Base-by-base conservation (phyloP, 2,797 vertebrate genomes). In the Antrozous pallidus region DNA sequence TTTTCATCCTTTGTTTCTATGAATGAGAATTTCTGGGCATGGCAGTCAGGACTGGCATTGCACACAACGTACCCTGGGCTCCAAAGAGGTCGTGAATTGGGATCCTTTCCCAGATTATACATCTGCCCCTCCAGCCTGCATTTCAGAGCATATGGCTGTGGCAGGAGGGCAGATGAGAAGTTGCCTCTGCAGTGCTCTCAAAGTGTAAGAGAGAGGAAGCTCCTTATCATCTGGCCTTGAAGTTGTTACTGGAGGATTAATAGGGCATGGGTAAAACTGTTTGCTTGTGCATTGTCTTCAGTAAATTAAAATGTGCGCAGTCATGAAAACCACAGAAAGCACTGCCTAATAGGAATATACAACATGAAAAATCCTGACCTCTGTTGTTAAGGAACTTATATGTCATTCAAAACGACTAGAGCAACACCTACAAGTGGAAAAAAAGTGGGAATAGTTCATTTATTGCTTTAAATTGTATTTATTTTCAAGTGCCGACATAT, bases 31-130 rank as follows among this genome's bases (percentile, higher is more conserved):
- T 97, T 94, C 96, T 97, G 92, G 96, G 88, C 89, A 93, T 97
- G 94, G 94, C 95, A 89, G 92, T 93, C 90, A 95, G 61, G 95
- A 78, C 93, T 98, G 97, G 95, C 95, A 97, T 84, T 95, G 80
- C 86, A 42, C 67, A 82, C 95, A 95, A 82, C 95, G 96, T 97
- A 96, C 94, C 97, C 82, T 63, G 97, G 96, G 80, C 97, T 97
- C 96, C 96, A 97, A 94, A 91, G 96, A 97, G 96, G 97, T 98
- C 97, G 90, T 98, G 96, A 97, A 97, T 97, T 98, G 98, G 98
- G 97, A 98, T 94, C 83, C 71, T 85, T 98, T 98, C 98, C 98
- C 97, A 97, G 97, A 98, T 98, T 96, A 97, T 97, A 94, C 97
- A 98, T 98, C 98, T 98, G 98, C 96, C 97, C 97, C 86, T 95